These are phyloP conservation scores for Alethe castanea DNA, from an alignment of 2,113 vertebrate genomes.

Conservation along the genomic window DNA sequence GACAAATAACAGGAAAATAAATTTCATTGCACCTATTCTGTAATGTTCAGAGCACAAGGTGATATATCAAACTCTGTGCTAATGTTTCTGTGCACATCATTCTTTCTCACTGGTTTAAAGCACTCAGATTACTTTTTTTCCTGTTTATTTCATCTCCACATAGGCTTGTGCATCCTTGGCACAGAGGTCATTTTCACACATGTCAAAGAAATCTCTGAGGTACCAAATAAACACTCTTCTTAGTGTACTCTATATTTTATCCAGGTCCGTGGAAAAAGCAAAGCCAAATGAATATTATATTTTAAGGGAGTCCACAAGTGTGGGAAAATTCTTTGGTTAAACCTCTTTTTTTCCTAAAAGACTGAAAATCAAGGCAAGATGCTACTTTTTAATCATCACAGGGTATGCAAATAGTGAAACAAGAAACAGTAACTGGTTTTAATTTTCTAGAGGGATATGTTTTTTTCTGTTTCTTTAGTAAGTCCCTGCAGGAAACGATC, in stretches of 20 bases:
- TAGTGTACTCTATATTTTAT: background rate
- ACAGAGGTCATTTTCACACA: constrained; percentile 15
- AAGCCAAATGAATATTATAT: background rate
- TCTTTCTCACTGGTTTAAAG: background rate
- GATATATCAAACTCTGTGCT: background rate
- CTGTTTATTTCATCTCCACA: background rate
- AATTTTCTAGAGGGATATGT: background rate
- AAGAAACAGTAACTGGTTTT: background rate
- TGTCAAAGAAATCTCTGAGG: background rate
- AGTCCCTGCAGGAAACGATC: background rate
- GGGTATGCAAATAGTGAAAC: background rate
- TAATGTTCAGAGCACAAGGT: background rate
- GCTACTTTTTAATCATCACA: background rate
- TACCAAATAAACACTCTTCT: background rate
- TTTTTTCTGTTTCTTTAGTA: background rate
- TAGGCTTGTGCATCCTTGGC: constrained; percentile 1
- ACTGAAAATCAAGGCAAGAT: background rate
- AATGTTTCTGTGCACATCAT: background rate
- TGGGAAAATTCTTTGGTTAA: background rate
- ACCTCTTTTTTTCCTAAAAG: background rate
- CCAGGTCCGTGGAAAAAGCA: background rate
- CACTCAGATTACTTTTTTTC: background rate
- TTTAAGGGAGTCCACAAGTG: background rate
- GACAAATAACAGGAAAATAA: background rate
- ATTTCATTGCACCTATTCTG: background rate